Evolutionary conservation across 2,797 vertebrate species (phyloP).

Genomic region (Cynopterus sphinx): DNA sequence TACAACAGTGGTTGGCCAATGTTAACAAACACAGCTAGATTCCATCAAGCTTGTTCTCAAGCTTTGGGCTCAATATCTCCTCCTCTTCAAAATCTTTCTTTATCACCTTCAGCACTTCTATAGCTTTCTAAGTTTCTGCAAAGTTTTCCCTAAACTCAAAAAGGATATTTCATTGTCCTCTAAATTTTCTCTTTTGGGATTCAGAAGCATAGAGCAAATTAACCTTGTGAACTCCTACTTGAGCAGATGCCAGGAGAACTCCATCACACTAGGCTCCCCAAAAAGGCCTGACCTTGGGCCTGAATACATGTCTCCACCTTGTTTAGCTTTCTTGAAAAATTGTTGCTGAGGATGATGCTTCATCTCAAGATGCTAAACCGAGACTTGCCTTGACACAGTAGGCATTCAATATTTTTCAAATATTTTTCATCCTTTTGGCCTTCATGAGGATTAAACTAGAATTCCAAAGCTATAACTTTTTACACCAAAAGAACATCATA

Average conservation of each 20-base stretch:
- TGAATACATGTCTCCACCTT: conserved; percentile 29
- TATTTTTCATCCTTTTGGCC: neutral
- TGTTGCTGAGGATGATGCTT: neutral
- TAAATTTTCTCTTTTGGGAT: conserved; percentile 67
- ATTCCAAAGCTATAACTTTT: neutral
- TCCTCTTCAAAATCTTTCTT: conserved; percentile 59
- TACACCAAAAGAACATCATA: neutral
- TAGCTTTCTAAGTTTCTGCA: conserved; percentile 59
- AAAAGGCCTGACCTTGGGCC: conserved; percentile 37
- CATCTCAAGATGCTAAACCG: neutral
- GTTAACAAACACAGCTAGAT: conserved; percentile 38
- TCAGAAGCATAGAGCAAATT: conserved; percentile 62
- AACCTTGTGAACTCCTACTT: conserved; percentile 64
- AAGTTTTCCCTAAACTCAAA: conserved; percentile 58
- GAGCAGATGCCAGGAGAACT: conserved; percentile 38
- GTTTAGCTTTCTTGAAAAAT: conserved; percentile 35
- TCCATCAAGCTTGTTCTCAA: conserved; percentile 23
- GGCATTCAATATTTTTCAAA: conserved; percentile 10
- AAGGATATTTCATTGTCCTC: conserved; percentile 61
- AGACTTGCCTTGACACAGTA: neutral
- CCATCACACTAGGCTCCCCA: neutral
- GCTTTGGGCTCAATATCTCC: neutral
- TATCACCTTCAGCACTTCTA: conserved; percentile 53
- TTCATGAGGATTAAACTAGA: neutral
- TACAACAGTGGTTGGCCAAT: neutral